phyloP scores from a whole-genome alignment of 2,888 invertebrate species.

The Ariolimax columbianus region DNA sequence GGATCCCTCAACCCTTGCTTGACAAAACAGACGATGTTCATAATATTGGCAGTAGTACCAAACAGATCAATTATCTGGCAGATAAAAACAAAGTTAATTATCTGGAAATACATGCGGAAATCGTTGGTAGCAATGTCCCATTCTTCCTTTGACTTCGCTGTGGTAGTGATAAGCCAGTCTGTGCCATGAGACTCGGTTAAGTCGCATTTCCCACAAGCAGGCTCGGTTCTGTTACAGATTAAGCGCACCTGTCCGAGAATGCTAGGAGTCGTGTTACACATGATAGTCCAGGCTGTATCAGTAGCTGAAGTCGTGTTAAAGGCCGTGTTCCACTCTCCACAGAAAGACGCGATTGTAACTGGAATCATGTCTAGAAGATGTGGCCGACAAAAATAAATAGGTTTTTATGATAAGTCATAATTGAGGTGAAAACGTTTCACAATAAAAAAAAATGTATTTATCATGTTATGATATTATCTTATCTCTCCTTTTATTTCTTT shows the following conservation, averaged over 20 bases:
- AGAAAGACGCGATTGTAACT: too few relatives aligned
- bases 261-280: neutral
- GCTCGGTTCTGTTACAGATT: neutral
- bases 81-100: slow-evolving; percentile 8
- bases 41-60: too few relatives aligned
- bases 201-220: neutral
- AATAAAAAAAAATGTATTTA: too few relatives aligned
- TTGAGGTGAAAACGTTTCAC: too few relatives aligned
- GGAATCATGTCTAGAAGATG: too few relatives aligned
- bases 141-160: neutral
- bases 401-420: too few relatives aligned
- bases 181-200: neutral
- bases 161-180: neutral
- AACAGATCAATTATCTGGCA: slow-evolving; percentile 13
- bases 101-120: slow-evolving; percentile 22
- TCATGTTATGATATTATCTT: too few relatives aligned
- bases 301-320: neutral
- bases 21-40: too few relatives aligned
- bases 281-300: neutral
- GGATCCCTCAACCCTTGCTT: too few relatives aligned
- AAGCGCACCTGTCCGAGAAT: neutral
- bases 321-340: too few relatives aligned
- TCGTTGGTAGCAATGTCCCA: slow-evolving; percentile 4
- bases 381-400: too few relatives aligned
- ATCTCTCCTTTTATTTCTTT: too few relatives aligned